These are phyloP conservation scores for Pycnonotus jocosus DNA, from an alignment of 2,113 vertebrate genomes.

Conservation along the genomic window DNA sequence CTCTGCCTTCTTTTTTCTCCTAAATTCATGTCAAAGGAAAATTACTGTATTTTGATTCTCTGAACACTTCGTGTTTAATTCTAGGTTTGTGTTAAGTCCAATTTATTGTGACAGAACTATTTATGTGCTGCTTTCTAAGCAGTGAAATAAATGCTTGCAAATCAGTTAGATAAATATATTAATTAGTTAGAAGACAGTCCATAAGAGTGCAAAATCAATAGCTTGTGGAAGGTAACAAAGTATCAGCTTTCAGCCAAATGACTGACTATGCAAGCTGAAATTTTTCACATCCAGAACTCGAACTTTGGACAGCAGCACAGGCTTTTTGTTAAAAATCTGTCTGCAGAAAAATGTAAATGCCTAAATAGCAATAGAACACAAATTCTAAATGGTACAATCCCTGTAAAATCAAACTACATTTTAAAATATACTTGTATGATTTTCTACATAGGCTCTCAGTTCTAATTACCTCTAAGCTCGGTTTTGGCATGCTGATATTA, in stretches of 20 bases:
- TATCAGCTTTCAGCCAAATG: background rate
- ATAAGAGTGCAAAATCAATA: conserved; percentile 9
- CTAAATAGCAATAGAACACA: background rate
- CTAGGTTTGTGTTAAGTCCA: background rate
- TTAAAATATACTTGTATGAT: background rate
- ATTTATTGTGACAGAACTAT: background rate
- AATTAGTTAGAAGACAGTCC: conserved; percentile 8
- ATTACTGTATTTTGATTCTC: background rate
- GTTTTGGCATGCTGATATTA: background rate
- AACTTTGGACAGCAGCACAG: background rate
- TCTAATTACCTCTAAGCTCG: background rate
- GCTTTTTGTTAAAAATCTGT: background rate
- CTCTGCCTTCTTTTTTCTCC: background rate
- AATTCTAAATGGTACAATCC: background rate
- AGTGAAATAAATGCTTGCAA: background rate
- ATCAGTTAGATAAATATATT: conserved; percentile 33
- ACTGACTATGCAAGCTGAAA: background rate
- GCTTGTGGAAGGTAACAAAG: background rate
- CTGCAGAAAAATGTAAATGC: background rate
- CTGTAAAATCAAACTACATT: background rate
- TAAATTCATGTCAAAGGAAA: background rate
- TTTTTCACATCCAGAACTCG: background rate
- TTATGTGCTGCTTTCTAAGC: background rate
- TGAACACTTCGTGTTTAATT: background rate
- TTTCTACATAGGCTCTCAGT: background rate